phyloP scores from a whole-genome alignment of 2,113 vertebrate species.

The Scomber scombrus region DNA sequence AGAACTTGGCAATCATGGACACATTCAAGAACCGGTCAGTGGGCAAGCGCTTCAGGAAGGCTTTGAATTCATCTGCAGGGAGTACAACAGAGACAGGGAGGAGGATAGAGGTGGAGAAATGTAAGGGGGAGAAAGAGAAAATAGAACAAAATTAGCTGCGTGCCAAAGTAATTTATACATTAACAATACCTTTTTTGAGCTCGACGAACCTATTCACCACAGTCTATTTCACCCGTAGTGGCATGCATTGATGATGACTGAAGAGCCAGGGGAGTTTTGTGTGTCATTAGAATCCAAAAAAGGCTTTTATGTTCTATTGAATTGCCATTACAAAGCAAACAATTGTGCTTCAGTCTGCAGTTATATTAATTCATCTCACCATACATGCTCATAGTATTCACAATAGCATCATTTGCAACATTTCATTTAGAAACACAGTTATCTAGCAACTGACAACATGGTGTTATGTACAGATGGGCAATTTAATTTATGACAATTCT shows the following conservation, averaged over 20 bases:
- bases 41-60: slow-evolving; percentile 91
- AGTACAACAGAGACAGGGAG: slow-evolving; percentile 23
- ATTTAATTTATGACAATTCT: slow-evolving; percentile 21
- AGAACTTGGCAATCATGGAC: slow-evolving; percentile 91
- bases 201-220: slow-evolving; percentile 11
- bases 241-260: slow-evolving; percentile 26
- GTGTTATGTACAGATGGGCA: slow-evolving; percentile 17
- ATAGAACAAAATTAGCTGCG: slow-evolving; percentile 19
- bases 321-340: slow-evolving; percentile 60
- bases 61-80: slow-evolving; percentile 92
- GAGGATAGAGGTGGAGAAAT: not conserved
- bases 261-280: slow-evolving; percentile 29
- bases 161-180: not conserved
- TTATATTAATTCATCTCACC: slow-evolving; percentile 42
- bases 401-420: slow-evolving; percentile 24
- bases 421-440: slow-evolving; percentile 45
- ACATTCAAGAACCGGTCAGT: slow-evolving; percentile 92
- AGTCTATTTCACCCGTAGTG: slow-evolving; percentile 19
- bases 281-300: slow-evolving; percentile 47
- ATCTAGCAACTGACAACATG: not conserved
- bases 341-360: slow-evolving; percentile 48
- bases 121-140: slow-evolving; percentile 16
- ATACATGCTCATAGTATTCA: slow-evolving; percentile 41
- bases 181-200: slow-evolving; percentile 18
- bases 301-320: slow-evolving; percentile 60